Percentiles rank a stretch among this genome's conserved stretches.
phyloP scores from a whole-genome alignment of 2,797 vertebrate genomes.

The Alcedo atthis region DNA sequence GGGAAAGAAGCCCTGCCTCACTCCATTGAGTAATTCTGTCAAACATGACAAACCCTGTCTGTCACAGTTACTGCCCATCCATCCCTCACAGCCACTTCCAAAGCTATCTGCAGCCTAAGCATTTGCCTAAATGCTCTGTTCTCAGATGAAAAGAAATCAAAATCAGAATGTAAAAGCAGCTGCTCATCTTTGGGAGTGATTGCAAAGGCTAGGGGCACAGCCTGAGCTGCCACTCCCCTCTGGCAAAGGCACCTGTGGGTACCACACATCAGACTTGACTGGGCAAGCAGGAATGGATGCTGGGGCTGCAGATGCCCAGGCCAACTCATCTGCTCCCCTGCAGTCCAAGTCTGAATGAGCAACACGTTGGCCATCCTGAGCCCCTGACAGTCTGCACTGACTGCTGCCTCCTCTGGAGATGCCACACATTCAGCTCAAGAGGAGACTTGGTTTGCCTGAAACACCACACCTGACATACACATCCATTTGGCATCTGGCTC shows the following conservation, averaged over 20 bases:
- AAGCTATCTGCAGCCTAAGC: background rate
- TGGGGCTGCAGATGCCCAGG: background rate
- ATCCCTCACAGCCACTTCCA: background rate
- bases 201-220: accelerated
- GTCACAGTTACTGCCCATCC: background rate
- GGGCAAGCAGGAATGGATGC: background rate
- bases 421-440: background rate
- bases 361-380: accelerated
- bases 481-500: no score
- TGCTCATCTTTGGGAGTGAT: accelerated
- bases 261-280: background rate
- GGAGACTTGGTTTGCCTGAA: background rate
- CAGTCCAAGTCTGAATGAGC: background rate
- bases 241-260: background rate
- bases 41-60: background rate
- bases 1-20: background rate
- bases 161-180: background rate
- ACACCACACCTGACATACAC: background rate
- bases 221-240: background rate
- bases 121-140: background rate
- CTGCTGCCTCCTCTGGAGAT: background rate
- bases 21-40: background rate
- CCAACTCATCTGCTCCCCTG: background rate
- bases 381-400: background rate
- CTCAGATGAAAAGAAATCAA: no score